Evolutionary conservation across 2,113 vertebrate genomes (phyloP).

Genomic region (Stomatorhinus ivindoensis): DNA sequence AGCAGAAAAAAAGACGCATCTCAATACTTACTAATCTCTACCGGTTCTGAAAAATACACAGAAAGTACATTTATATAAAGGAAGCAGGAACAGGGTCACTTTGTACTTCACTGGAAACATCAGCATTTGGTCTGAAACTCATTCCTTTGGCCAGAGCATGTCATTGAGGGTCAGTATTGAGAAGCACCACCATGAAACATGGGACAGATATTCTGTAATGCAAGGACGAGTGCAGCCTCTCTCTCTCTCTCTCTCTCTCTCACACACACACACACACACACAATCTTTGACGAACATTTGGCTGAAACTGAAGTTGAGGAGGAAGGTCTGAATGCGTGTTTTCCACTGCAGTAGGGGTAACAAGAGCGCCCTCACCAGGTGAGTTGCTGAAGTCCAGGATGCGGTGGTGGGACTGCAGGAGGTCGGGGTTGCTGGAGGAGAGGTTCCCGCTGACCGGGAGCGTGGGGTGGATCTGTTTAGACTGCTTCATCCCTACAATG

Average conservation of each 20-base stretch:
- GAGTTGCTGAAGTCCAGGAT: constrained; percentile 94
- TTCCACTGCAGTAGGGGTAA: not conserved
- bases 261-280: not conserved
- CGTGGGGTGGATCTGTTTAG: constrained; percentile 84
- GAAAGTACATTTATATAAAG: not conserved
- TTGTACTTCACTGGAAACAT: not conserved
- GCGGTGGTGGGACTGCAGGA: constrained; percentile 92
- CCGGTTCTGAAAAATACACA: constrained; percentile 41
- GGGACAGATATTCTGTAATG: not conserved
- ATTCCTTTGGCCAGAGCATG: not conserved
- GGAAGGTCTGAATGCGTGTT: not conserved
- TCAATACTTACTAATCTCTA: constrained; percentile 49
- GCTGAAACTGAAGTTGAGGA: not conserved
- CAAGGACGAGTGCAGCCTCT: not conserved
- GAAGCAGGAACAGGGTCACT: not conserved
- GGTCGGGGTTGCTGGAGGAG: constrained; percentile 91
- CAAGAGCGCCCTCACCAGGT: constrained; percentile 63
- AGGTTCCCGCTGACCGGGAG: constrained; percentile 89
- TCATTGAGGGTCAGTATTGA: not conserved
- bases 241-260: not conserved
- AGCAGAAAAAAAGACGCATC: constrained; percentile 9
- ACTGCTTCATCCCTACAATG: constrained; percentile 92
- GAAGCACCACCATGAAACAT: not conserved
- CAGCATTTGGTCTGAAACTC: not conserved
- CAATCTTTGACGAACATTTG: not conserved